Evolutionary conservation across 2,888 invertebrate genomes (phyloP).

Genomic region (Brachypalpus laphriformis): DNA sequence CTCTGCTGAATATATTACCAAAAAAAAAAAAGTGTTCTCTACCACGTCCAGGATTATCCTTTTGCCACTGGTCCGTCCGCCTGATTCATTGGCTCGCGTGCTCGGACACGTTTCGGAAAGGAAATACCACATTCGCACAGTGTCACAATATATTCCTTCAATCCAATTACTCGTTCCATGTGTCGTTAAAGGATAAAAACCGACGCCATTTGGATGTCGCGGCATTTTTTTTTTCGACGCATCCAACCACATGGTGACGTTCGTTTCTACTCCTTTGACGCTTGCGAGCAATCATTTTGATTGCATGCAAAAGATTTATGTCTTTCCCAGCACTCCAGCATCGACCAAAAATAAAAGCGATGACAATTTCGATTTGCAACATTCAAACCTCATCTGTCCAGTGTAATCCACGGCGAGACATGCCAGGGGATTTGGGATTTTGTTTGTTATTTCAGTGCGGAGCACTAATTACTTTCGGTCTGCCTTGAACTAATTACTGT

Average conservation of each 20-base stretch:
- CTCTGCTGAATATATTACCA: neutral
- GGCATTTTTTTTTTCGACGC: neutral
- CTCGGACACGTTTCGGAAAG: conserved; percentile 27
- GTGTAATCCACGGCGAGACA: conserved; percentile 47
- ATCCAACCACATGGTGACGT: too few species aligned
- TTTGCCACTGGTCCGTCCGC: neutral
- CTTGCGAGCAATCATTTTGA: conserved; percentile 41
- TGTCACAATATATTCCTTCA: conserved; percentile 2
- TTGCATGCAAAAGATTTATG: conserved; percentile 41
- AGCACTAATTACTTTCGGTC: conserved; percentile 62
- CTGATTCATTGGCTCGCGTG: conserved; percentile 38
- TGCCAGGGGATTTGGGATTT: conserved; percentile 11
- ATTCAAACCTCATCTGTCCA: neutral
- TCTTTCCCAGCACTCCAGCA: neutral
- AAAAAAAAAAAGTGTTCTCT: neutral
- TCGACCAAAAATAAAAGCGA: neutral
- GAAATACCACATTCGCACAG: neutral
- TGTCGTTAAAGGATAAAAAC: neutral
- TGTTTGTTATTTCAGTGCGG: conserved; percentile 49
- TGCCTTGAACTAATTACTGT: conserved; percentile 48
- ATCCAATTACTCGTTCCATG: conserved; percentile 52
- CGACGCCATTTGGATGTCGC: conserved; percentile 8
- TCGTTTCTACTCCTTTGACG: neutral
- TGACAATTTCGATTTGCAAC: conserved; percentile 24
- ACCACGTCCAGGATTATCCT: conserved; percentile 18